Conservation (phyloP, 2,888 invertebrate genomes). For the Lordiphosa andalusiaca region DNA sequence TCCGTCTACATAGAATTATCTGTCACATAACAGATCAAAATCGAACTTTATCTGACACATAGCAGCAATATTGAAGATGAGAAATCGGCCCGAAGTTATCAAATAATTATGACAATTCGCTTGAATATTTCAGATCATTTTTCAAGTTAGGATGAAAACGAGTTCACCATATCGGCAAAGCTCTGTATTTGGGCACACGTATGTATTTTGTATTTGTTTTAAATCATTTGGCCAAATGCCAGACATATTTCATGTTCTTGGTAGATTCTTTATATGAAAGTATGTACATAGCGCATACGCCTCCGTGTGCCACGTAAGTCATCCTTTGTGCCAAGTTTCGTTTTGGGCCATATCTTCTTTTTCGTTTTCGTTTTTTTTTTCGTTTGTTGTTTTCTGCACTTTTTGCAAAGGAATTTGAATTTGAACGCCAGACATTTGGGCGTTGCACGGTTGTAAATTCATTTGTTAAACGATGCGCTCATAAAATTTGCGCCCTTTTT, state of each 20-base stretch:
- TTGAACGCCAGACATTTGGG: slow-evolving; percentile 81
- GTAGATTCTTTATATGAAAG: slow-evolving; percentile 5
- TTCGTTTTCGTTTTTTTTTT: no score
- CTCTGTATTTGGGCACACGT: slow-evolving; percentile 13
- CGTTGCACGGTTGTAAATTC: slow-evolving; percentile 81
- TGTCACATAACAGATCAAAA: no score
- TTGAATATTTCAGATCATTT: no score
- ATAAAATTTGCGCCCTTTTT: slow-evolving; percentile 78
- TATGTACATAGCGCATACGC: slow-evolving; percentile 52
- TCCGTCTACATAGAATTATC: no score
- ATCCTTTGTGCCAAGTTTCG: slow-evolving; percentile 48
- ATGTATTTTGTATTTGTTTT: slow-evolving; percentile 64
- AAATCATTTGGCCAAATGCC: slow-evolving; percentile 69
- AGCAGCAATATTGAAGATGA: no score
- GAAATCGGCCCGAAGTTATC: no score
- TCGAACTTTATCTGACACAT: no score
- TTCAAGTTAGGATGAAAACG: no score
- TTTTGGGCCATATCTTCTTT: slow-evolving; percentile 36
- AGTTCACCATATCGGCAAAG: slow-evolving; percentile 6
- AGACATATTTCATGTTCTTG: slow-evolving; percentile 50
- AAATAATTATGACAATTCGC: no score
- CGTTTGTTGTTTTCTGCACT: no score
- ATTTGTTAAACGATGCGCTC: slow-evolving; percentile 81
- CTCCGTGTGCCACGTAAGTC: slow-evolving; percentile 65
- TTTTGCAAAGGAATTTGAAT: slow-evolving; percentile 72